Conservation (phyloP, 1,140 invertebrate species). For the Diorhabda carinulata region DNA sequence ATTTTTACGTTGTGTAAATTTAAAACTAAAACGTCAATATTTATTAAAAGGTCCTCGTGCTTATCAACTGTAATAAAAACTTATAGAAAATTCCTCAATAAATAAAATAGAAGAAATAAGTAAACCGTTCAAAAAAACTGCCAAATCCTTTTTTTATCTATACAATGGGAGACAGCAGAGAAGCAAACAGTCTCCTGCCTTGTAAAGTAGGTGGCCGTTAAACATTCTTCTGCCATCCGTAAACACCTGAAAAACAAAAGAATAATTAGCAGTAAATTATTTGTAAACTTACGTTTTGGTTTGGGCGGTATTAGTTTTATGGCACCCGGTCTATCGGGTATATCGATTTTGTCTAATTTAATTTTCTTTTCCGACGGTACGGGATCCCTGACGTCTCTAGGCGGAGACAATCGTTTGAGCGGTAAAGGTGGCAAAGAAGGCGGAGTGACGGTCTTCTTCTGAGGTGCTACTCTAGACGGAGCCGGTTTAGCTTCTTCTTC, state of each 20-base stretch:
- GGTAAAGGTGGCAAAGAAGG: slow-evolving; percentile 46
- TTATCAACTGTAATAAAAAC: too few species aligned
- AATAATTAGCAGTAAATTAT: slow-evolving; percentile 26
- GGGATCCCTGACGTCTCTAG: slow-evolving; percentile 46
- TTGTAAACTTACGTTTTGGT: slow-evolving; percentile 76
- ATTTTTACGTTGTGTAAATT: too few species aligned
- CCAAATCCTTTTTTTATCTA: slow-evolving; percentile 15
- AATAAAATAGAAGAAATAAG: too few species aligned
- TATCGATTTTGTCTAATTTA: slow-evolving; percentile 36
- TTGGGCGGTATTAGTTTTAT: slow-evolving; percentile 83
- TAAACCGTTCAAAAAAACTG: slow-evolving; percentile 5
- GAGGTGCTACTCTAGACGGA: slow-evolving; percentile 59
- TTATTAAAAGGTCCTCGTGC: too few species aligned
- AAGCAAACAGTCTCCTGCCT: slow-evolving; percentile 28
- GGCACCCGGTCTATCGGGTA: slow-evolving; percentile 66
- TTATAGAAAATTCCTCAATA: too few species aligned
- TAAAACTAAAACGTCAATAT: too few species aligned
- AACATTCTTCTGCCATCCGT: slow-evolving; percentile 20
- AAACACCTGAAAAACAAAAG: slow-evolving; percentile 42
- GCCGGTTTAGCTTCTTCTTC: slow-evolving; percentile 78
- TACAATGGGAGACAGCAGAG: slow-evolving; percentile 21
- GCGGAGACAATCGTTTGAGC: slow-evolving; percentile 62
- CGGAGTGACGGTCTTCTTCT: slow-evolving; percentile 57
- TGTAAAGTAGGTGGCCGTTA: slow-evolving; percentile 12
- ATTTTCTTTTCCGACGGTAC: slow-evolving; percentile 69